Conservation (phyloP, 2,797 vertebrate species). For the Coccyzus lansbergi region DNA sequence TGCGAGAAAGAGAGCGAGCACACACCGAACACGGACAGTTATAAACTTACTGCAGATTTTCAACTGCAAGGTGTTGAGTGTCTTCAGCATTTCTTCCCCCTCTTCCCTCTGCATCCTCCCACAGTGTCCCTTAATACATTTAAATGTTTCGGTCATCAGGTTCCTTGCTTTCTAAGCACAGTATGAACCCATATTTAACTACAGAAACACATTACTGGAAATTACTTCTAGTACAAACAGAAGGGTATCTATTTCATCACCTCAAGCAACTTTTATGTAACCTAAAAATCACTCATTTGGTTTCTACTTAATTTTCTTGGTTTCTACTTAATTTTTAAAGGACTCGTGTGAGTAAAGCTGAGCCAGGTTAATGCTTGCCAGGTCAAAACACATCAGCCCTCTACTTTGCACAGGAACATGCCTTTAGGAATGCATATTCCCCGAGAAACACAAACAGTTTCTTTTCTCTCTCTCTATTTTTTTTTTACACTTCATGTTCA, state of each 20-base stretch:
- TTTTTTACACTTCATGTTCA: background rate
- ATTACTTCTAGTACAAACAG: background rate
- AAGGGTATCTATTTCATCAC: background rate
- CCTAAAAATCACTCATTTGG: background rate
- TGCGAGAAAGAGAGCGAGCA: fast-evolving
- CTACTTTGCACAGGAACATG: background rate
- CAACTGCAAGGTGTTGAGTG: background rate
- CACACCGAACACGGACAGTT: background rate
- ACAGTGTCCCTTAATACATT: background rate
- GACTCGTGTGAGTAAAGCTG: background rate
- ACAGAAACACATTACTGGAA: background rate
- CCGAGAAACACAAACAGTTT: background rate
- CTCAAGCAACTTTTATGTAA: background rate
- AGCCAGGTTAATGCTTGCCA: background rate
- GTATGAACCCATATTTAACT: background rate
- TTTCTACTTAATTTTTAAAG: background rate
- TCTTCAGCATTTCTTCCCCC: background rate
- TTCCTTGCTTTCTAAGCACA: background rate
- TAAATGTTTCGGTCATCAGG: background rate
- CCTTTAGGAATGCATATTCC: background rate
- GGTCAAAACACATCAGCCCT: background rate
- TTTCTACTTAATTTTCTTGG: no score
- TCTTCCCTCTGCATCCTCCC: no score
- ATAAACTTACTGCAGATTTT: background rate
- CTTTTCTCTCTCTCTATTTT: background rate